Base-by-base conservation (phyloP, 2,888 invertebrate species). In the Diaperis boleti region DNA sequence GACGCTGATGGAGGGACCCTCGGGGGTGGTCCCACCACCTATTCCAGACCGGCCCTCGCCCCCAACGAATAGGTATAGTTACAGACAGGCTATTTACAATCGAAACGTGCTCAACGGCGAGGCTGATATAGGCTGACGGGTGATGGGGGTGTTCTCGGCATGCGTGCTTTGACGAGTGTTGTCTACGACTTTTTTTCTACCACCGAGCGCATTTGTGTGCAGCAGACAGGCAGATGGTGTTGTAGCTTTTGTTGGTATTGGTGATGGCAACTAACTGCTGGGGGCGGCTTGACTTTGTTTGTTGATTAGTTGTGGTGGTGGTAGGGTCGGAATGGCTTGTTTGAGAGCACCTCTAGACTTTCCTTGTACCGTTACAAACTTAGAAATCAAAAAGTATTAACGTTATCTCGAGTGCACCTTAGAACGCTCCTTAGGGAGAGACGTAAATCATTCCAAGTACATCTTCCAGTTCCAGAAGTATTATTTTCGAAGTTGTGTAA, bases 61-160 rank as follows among this genome's bases (percentile, higher is more conserved):
- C 44, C 84, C 86, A 69, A 83, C 85, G 77, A 88, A 88, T 86
- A 88, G 88, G 87, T 88, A 88, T 82, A 87, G 87, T 86, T 88
- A 88, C 82, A 85, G 87, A 79, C 86, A 87, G 81, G 87, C 87
- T 79, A 88, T 87, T 83, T 88, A 87, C 83, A 86, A 84, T 82
- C 84, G 85, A 81, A 85, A 85, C 77, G 83, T 84, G 76, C 85
- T 86, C 77, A 85, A 85, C 80, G 85, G 83, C 76, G 83, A 84
- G 74, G 84, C 83, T 76, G 88, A 89, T 81, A 85, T 88, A 84
- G 88, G 67, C 71, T 71, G 91, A 92, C 90, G 90, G 84, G 89
- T 89, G 85, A 88, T 90, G 88, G 89, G 89, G 84, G 88, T 90
- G 84, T 89, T 91, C 86, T 90, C 90, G 84, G 91, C 91, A 87